These are phyloP conservation scores for Acyrthosiphon pisum DNA, from an alignment of 1,140 invertebrate species.

Conservation along the genomic window DNA sequence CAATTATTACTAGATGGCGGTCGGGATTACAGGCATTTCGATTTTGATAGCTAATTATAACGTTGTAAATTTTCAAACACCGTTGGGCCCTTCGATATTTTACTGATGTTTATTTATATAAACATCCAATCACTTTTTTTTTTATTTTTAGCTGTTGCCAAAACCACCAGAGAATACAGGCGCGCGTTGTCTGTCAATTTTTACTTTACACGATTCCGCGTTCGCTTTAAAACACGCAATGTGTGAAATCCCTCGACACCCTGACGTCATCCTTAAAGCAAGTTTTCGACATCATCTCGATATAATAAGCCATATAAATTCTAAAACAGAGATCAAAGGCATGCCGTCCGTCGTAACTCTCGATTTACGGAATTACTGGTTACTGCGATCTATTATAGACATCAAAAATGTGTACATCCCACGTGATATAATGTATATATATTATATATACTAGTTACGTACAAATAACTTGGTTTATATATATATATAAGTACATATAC, in stretches of 20 bases:
- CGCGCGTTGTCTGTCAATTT: constrained; percentile 25
- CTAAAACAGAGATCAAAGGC: constrained; percentile 43
- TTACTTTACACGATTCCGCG: neutral
- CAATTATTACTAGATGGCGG: neutral
- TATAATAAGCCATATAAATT: constrained; percentile 54
- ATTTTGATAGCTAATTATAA: neutral
- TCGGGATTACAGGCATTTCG: neutral
- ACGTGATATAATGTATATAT: neutral
- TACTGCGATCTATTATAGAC: constrained; percentile 32
- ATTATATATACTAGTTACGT: neutral
- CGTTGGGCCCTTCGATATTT: neutral
- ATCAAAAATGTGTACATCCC: neutral
- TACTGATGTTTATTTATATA: neutral
- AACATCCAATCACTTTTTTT: neutral
- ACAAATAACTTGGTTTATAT: neutral
- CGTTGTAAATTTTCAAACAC: neutral
- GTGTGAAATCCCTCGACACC: constrained; percentile 39
- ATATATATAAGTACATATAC: neutral
- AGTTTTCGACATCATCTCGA: constrained; percentile 39
- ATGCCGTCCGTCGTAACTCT: neutral
- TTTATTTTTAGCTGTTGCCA: neutral
- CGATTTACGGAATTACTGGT: constrained; percentile 39
- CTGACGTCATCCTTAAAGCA: constrained; percentile 32
- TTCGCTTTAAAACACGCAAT: constrained; percentile 33
- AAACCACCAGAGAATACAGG: neutral